Evolutionary conservation across 2,888 invertebrate species (phyloP), one percentile per base, ranked within the genome.

Genomic region (Xylota sylvarum): DNA sequence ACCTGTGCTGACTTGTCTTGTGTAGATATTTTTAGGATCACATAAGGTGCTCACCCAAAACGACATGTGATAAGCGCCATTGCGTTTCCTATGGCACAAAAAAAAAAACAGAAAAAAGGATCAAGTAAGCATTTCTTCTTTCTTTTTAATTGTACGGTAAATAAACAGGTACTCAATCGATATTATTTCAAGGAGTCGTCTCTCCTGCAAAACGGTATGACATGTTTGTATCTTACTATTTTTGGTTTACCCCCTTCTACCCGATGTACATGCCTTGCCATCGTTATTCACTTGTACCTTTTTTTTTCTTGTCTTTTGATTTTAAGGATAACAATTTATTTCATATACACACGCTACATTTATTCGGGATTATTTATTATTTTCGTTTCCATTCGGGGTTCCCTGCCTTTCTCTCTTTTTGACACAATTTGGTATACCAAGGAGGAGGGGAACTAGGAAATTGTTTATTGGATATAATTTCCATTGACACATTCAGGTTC

Each of bases 81-180:
- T 86, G 52, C 60, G 23, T 60, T 81, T 56, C 46, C 43, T 60
- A n/a, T 43, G 50, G 65, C 65, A n/a, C n/a, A n/a, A n/a, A n/a
- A n/a, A n/a, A n/a, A n/a, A n/a, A n/a, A n/a, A n/a, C 37, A 14
- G 17, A 79, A 30, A 58, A 32, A 84, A 84, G 80, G 84, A 80
- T 70, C 62, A 74, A 70, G 62, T 27, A 37, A 43, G 10, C 4
- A 23, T 17, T 17, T 19, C 46, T 23, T 64, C 40, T 72, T 62
- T 17, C 62, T n/a, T 76, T 81, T 81, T 76, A 73, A 77, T 82
- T 80, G 58, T 67, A 52, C 60, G 37, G 64, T 82, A 82, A 86
- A 78, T 72, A 86, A 82, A 86, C 86, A 86, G 77, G 82, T 82
- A 81, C 62, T 67, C 82, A 77, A 86, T 86, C 86, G 86, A 86